Conservation (phyloP, 1,140 invertebrate genomes). For the Magallana gigas region DNA sequence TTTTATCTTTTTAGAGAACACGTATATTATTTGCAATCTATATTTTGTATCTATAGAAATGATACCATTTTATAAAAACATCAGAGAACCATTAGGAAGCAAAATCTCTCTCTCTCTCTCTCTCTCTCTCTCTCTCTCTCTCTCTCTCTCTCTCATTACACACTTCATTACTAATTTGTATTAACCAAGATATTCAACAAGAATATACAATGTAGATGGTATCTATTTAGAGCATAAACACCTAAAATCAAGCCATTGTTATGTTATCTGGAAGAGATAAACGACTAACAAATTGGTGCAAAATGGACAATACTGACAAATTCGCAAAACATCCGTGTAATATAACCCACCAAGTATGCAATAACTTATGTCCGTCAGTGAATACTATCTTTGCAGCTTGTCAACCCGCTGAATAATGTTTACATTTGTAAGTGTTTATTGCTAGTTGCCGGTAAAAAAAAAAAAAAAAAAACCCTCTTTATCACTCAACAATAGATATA, state of each 20-base stretch:
- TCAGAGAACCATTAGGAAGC: no score
- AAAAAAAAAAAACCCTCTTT: no score
- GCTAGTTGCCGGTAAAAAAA: no score
- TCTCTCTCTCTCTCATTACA: no score
- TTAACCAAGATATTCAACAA: neutral
- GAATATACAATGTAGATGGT: neutral
- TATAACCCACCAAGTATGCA: neutral
- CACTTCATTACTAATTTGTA: neutral
- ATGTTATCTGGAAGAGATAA: slow-evolving; percentile 5
- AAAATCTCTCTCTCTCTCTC: no score
- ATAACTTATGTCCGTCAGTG: neutral
- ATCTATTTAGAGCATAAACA: neutral
- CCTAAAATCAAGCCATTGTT: neutral
- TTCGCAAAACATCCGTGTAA: neutral
- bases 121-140: no score
- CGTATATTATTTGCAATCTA: no score
- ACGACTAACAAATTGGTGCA: neutral
- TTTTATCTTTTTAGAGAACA: no score
- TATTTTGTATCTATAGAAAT: no score
- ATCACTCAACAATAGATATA: no score
- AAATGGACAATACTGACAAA: neutral
- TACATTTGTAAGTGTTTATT: neutral
- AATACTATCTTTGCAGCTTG: neutral
- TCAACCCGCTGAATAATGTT: neutral
- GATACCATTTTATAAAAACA: no score